These are phyloP conservation scores for Cloeon dipterum DNA, from an alignment of 2,888 invertebrate genomes.

Conservation along the genomic window DNA sequence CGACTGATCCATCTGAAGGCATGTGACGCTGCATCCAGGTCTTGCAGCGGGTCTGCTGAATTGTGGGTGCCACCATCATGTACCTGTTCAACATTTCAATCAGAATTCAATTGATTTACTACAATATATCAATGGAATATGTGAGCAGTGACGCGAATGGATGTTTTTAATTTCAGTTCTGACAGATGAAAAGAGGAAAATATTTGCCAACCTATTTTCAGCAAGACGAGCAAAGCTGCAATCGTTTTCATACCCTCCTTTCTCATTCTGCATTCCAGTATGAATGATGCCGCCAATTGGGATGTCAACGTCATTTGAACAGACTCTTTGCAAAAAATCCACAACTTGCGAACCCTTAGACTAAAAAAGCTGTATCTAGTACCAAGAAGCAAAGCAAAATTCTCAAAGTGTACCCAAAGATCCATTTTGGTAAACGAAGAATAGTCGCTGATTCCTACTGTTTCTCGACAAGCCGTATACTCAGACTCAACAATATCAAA, in stretches of 20 bases:
- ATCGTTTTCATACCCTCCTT: constrained; percentile 95
- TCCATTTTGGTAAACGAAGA: constrained; percentile 94
- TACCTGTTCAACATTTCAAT: constrained; percentile 37
- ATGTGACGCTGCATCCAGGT: constrained; percentile 73
- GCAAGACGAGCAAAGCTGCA: constrained; percentile 79
- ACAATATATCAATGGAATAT: no score
- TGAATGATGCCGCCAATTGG: constrained; percentile 84
- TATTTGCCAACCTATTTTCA: constrained; percentile 48
- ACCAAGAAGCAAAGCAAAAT: background rate
- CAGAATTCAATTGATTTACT: background rate
- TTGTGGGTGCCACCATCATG: constrained; percentile 95
- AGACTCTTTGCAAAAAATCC: constrained; percentile 70
- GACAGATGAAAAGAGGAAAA: background rate
- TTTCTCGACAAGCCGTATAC: constrained; percentile 82
- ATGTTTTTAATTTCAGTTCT: background rate
- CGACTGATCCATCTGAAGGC: constrained; percentile 51
- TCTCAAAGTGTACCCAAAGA: constrained; percentile 61
- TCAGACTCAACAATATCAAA: constrained; percentile 70
- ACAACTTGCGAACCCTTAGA: constrained; percentile 76
- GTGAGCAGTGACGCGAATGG: no score
- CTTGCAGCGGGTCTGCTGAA: constrained; percentile 85
- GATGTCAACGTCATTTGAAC: constrained; percentile 90
- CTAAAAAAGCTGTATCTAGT: constrained; percentile 19
- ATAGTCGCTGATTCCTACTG: constrained; percentile 84
- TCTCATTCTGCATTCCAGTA: constrained; percentile 90